Evolutionary conservation across 2,888 invertebrate genomes (phyloP).

Genomic region (Lycocerus yunnanus): DNA sequence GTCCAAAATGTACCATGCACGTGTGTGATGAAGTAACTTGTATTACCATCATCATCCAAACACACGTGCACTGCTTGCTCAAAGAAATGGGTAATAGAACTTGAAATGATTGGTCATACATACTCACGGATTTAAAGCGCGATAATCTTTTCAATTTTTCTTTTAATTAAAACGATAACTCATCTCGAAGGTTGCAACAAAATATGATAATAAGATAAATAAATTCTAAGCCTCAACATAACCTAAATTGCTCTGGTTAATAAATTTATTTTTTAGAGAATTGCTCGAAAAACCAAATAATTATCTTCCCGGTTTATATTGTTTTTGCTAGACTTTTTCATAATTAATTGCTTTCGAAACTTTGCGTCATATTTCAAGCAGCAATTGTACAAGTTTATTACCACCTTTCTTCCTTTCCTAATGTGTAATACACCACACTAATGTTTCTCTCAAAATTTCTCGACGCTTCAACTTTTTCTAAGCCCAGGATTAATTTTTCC

Average conservation of each 20-base stretch:
- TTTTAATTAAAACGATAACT: background rate
- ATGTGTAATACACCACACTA: background rate
- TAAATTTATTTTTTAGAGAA: background rate
- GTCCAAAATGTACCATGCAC: conserved; percentile 13
- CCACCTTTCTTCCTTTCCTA: background rate
- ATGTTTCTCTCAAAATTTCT: background rate
- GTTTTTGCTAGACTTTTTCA: background rate
- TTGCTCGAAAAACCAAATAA: background rate
- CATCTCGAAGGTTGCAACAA: background rate
- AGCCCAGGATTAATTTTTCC: background rate
- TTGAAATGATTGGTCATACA: conserved; percentile 1
- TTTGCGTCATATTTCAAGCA: background rate
- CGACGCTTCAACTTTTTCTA: background rate
- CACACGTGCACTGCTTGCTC: background rate
- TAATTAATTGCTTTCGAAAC: background rate
- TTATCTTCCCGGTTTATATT: background rate
- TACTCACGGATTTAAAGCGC: background rate
- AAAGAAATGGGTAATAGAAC: conserved; percentile 2
- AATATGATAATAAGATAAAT: background rate
- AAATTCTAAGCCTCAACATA: background rate
- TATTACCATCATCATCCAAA: background rate
- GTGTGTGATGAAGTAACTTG: conserved; percentile 10
- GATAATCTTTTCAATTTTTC: conserved; percentile 4
- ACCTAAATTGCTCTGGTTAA: background rate
- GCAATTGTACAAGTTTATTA: background rate